A percentile compares a stretch with the other conserved stretches of the same genome.
phyloP scores from a whole-genome alignment of 2,113 vertebrate genomes.

The Xenus cinereus region DNA sequence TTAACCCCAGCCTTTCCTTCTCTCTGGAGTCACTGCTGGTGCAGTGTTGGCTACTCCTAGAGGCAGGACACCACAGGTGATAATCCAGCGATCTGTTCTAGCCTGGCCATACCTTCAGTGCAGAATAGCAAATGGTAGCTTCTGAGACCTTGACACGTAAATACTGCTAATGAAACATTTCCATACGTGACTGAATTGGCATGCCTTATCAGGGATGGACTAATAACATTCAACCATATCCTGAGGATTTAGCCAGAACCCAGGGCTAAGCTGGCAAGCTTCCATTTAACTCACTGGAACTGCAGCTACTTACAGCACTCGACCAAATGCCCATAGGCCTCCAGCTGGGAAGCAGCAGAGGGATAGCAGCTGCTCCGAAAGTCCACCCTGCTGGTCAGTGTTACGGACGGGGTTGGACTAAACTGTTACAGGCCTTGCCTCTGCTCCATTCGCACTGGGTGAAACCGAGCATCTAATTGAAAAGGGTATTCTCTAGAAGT shows the following conservation, averaged over 20 bases:
- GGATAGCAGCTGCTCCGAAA: neutral
- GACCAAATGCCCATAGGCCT: neutral
- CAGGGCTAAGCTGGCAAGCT: neutral
- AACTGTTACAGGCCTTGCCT: neutral
- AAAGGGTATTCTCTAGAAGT: neutral
- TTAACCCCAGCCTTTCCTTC: neutral
- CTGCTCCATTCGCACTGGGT: neutral
- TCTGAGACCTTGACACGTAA: neutral
- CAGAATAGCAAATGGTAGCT: neutral
- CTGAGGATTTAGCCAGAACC: neutral
- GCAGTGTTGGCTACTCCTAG: neutral
- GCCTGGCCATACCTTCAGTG: neutral
- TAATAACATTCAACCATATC: neutral
- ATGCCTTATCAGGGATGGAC: neutral
- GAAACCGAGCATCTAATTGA: neutral
- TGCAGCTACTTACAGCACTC: neutral
- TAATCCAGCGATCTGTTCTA: neutral
- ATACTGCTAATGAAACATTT: neutral
- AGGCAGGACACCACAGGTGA: neutral
- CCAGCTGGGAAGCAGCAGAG: neutral
- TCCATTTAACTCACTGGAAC: neutral
- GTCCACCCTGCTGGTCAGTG: neutral
- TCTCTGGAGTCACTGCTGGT: neutral
- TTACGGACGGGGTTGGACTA: neutral
- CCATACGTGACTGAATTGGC: accelerated